Evolutionary conservation across 2,113 vertebrate genomes (phyloP), one percentile per base, ranked within the genome.

Genomic region (Catharus bicknelli): DNA sequence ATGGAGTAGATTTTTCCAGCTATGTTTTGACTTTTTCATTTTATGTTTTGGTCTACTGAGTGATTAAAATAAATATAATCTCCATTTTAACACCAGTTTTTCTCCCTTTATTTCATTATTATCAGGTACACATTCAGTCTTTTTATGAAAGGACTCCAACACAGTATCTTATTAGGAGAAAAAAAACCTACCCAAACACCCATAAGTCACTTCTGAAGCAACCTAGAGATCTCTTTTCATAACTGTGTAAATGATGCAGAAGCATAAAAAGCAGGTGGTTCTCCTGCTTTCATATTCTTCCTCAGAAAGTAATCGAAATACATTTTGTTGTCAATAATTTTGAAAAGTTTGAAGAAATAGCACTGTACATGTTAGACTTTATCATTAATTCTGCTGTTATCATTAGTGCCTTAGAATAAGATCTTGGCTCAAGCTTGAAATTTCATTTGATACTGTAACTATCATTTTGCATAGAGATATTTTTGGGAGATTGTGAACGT

Each of bases 161-260:
- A 42, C 12, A 62, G 0, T 75, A 40, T 72, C 11, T 4, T 68
- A 27, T 10, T 42, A 45, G 21, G 51, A 47, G 25, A 15, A 48
- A n/a, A 72, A 73, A 16, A 1, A 38, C 0, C 0, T 11, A 72
- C 18, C 15, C 34, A 21, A 48, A 50, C 9, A 45, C 7, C 9
- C 32, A 20, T 48, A 83, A 64, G 22, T 55, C 40, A 55, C 2
- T 84, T 92, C 27, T 38, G 55, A 90, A 90, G 38, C 8, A 62
- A 76, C 69, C 27, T 63, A 34, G 48, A 57, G 16, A 43, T 82
- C 14, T 78, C 9, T 20, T 61, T 88, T 78, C 55, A 40, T 36
- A 70, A 62, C 8, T 4, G 1, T 66, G 7, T 66, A 34, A 57
- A 29, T 34, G 14, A 48, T 43, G 30, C n/a, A 66, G 51, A 85